Base-by-base conservation (phyloP, 2,888 invertebrate species). In the Pollenia griseotomentosa region DNA sequence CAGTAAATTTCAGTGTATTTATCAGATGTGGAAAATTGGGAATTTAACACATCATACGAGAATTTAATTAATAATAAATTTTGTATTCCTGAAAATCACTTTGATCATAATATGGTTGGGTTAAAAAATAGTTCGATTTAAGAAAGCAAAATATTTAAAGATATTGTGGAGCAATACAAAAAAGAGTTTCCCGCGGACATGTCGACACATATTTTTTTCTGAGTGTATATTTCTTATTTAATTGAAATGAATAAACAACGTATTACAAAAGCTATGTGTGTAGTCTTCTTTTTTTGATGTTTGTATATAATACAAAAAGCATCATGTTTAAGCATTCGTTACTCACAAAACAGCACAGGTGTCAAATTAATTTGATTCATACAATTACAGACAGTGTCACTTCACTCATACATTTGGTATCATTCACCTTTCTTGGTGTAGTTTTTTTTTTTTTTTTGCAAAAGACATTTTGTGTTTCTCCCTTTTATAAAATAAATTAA, bases 281-380 rank as follows among this genome's bases (percentile, higher is more conserved):
- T 33, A 33, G 33, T 33, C 33, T 33, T 0, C 33, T 33, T 33
- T 33, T 6, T 33, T 33, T 33, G 33, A 33, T 33, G 33, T 6
- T 33, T 33, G 33, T 33, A 0, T 68, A 53, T 44, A 10, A 51
- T 19, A 75, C 42, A 59, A 2, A 23, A 63, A 55, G 68, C 61
- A 23, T 74, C 44, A 44, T 82, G 61, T 75, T 68, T 59, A 33
- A 19, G 66, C 53, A 75, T 75, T 82, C 44, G 55, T 77, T 70
- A 83, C 63, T 55, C 75, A 53, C 33, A 83, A 63, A 46, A 77
- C 68, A 55, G 61, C 53, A 53, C 70, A 75, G 75, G 53, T 83
- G 82, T 75, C 59, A 61, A 82, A 75, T 75, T 74, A 74, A 59
- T 61, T 11, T 68, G 12, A 53, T 68, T 68, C 48, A 75, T 10